phyloP scores from a whole-genome alignment of 1,140 invertebrate genomes.

The Neoseiulus cucumeris region DNA sequence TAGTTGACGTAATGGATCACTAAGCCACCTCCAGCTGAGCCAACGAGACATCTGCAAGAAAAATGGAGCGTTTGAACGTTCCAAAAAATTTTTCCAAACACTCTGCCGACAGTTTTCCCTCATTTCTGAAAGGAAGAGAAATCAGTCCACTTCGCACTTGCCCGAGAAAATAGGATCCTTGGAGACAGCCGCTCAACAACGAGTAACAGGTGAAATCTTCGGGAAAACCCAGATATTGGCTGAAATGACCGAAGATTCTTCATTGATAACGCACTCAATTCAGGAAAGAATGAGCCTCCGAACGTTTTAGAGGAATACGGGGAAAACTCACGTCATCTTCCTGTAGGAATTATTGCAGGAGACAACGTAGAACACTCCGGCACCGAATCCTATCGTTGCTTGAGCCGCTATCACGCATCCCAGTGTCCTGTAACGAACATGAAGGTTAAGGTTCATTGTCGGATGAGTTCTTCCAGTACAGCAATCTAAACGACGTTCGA shows the following conservation, averaged over 20 bases:
- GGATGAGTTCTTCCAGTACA: too few species aligned
- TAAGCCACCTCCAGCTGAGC: too few species aligned
- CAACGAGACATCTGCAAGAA: too few species aligned
- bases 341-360: neutral
- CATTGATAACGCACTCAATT: neutral
- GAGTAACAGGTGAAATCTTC: neutral
- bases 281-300: neutral
- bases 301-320: neutral
- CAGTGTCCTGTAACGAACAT: neutral
- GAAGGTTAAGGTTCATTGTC: neutral
- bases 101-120: too few species aligned
- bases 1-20: too few species aligned
- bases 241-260: neutral
- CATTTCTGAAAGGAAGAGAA: neutral
- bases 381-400: neutral
- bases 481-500: too few species aligned
- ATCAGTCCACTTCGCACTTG: neutral
- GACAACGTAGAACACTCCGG: neutral
- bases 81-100: too few species aligned
- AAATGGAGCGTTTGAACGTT: too few species aligned
- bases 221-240: neutral
- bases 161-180: neutral
- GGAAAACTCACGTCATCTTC: neutral
- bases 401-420: neutral
- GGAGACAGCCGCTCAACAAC: neutral